Percentiles rank a stretch among this genome's conserved stretches.
phyloP scores from a whole-genome alignment of 30 jellyfish, hydroid and myxozoan genomes.

The Cassiopea andromeda region DNA sequence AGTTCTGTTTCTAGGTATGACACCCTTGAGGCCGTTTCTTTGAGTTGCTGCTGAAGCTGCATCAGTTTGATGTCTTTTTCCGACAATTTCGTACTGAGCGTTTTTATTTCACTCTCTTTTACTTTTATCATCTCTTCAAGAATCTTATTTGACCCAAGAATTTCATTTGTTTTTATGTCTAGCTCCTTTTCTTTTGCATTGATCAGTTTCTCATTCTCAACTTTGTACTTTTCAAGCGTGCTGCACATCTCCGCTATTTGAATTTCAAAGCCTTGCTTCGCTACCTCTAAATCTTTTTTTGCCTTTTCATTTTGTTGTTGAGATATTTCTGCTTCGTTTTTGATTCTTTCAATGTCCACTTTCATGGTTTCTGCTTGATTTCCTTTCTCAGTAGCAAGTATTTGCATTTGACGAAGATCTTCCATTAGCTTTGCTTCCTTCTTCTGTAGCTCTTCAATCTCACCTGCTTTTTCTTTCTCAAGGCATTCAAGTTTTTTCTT shows the following conservation, averaged over 20 bases:
- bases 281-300: conserved; percentile 46
- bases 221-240: conserved; percentile 87
- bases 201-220: conserved; percentile 88
- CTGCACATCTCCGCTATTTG: conserved; percentile 85
- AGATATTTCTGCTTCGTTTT: conserved; percentile 43
- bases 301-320: conserved; percentile 21
- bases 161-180: conserved; percentile 42
- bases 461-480: not conserved
- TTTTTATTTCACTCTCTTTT: conserved; percentile 29
- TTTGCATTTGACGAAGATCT: conserved; percentile 2
- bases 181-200: conserved; percentile 82
- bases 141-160: conserved; percentile 28
- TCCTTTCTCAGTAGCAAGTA: conserved; percentile 4
- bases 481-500: not conserved
- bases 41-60: conserved; percentile 10
- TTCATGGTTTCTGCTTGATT: conserved; percentile 19
- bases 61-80: conserved; percentile 9
- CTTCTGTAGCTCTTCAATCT: conserved; percentile 3
- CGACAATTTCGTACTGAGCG: not conserved
- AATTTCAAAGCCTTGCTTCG: conserved; percentile 53
- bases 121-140: conserved; percentile 17
- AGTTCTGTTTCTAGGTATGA: conserved; percentile 5
- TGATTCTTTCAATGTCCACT: conserved; percentile 34
- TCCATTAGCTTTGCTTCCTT: conserved; percentile 6
- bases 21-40: conserved; percentile 6